Percentiles rank a stretch among this genome's conserved stretches.
These are phyloP conservation scores for Callorhinus ursinus DNA, from an alignment of 2,113 vertebrate species.

Conservation along the genomic window DNA sequence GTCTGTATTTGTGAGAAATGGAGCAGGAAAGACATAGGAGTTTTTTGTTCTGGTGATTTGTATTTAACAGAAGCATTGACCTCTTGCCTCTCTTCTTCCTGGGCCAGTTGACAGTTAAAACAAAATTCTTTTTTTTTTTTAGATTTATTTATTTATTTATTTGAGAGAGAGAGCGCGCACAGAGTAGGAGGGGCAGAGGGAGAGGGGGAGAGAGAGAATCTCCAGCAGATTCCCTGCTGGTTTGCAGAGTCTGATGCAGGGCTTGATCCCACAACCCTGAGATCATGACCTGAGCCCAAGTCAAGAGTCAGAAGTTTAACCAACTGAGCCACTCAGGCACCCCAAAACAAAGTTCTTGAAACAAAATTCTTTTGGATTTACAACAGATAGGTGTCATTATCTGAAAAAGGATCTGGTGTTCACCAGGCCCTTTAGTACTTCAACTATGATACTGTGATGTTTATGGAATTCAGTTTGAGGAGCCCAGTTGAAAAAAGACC, in stretches of 20 bases:
- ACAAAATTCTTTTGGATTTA: background rate
- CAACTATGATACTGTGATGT: background rate
- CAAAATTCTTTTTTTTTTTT: background rate
- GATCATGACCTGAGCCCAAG: background rate
- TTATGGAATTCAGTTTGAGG: conserved; percentile 12
- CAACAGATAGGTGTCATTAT: background rate
- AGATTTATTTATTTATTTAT: background rate
- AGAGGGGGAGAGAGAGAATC: background rate
- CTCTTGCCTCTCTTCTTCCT: background rate
- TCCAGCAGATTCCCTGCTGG: background rate
- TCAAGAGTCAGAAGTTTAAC: background rate
- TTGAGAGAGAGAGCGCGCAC: background rate
- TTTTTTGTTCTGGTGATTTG: conserved; percentile 23
- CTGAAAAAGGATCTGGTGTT: background rate
- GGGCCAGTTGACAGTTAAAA: background rate
- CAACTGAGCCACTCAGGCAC: background rate
- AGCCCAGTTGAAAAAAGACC: conserved; percentile 74
- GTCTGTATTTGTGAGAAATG: background rate
- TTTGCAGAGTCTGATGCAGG: background rate
- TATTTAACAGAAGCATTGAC: background rate
- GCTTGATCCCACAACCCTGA: background rate
- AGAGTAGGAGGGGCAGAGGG: background rate
- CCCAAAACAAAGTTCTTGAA: background rate
- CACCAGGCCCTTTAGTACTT: background rate
- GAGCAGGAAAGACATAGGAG: background rate